Conservation (phyloP, 1,140 invertebrate species). For the Coptotermes formosanus region DNA sequence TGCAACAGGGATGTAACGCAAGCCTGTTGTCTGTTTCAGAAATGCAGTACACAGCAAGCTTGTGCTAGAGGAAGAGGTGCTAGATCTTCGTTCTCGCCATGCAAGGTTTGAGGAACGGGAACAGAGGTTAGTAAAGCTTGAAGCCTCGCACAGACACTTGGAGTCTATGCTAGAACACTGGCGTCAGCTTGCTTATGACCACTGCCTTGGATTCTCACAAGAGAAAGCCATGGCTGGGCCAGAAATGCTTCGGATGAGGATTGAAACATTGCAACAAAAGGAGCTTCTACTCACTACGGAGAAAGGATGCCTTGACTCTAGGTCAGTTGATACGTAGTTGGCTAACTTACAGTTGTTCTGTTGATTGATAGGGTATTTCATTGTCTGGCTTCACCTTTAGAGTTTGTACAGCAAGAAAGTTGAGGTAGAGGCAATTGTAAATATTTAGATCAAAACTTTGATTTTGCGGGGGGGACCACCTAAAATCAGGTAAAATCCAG, state of each 20-base stretch:
- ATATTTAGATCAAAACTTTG: too few species aligned
- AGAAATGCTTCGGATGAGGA: neutral
- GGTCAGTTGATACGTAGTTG: neutral
- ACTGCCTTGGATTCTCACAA: neutral
- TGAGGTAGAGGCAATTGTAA: too few species aligned
- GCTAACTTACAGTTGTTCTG: too few species aligned
- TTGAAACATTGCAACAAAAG: neutral
- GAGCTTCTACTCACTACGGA: neutral
- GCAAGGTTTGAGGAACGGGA: neutral
- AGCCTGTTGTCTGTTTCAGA: neutral
- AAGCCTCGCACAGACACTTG: neutral
- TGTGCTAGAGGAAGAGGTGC: neutral
- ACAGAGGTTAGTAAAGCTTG: neutral
- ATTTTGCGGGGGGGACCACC: too few species aligned
- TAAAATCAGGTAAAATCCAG: too few species aligned
- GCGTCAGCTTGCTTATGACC: neutral
- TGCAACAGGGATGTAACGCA: too few species aligned
- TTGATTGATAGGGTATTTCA: too few species aligned
- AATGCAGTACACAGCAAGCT: neutral
- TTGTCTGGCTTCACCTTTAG: too few species aligned
- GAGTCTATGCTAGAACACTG: neutral
- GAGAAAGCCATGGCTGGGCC: neutral
- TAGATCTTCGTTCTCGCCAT: neutral
- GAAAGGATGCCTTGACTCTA: neutral
- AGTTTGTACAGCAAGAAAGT: too few species aligned